phyloP scores from a whole-genome alignment of 1,140 invertebrate genomes.

The Gryllus bimaculatus region DNA sequence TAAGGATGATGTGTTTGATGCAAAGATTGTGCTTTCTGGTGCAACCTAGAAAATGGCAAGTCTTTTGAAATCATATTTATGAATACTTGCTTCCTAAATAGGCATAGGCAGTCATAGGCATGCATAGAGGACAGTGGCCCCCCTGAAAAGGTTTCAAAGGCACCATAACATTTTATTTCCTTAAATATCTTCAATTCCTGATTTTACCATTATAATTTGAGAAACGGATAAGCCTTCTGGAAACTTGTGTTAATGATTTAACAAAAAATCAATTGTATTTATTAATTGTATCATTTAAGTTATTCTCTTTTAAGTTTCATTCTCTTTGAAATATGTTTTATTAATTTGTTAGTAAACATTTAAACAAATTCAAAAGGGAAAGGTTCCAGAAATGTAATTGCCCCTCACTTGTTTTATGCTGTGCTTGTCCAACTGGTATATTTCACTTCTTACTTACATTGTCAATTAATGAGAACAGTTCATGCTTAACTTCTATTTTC shows the following conservation, averaged over 20 bases:
- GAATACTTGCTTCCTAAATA: background rate
- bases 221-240: no score
- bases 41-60: conserved; percentile 37
- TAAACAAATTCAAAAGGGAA: no score
- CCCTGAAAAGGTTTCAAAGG: background rate
- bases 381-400: no score
- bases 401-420: no score
- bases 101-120: background rate
- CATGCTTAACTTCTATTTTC: conserved; percentile 67
- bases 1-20: conserved; percentile 83
- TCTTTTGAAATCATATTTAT: background rate
- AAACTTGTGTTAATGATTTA: no score
- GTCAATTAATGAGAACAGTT: conserved; percentile 59
- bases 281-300: no score
- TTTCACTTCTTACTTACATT: conserved; percentile 30
- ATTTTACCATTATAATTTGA: background rate
- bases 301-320: background rate
- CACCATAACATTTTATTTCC: background rate
- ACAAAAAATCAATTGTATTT: no score
- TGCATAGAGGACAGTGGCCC: background rate
- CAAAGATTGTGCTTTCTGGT: conserved; percentile 63
- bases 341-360: background rate
- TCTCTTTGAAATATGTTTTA: no score
- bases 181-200: background rate
- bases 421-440: no score